Evolutionary conservation across 2,888 invertebrate genomes (phyloP).

Genomic region (Drosophila meridiana): DNA sequence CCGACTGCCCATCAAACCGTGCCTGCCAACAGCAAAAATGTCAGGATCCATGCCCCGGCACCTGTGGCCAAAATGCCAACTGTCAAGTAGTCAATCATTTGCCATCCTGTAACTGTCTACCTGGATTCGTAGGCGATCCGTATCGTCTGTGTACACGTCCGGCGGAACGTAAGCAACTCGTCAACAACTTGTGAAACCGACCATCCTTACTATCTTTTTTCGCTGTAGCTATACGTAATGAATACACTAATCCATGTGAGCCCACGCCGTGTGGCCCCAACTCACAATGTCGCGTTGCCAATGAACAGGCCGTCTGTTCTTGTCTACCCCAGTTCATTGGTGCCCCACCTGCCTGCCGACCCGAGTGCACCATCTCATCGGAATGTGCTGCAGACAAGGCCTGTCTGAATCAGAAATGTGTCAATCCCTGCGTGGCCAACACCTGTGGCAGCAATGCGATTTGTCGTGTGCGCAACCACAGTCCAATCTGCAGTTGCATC

Average conservation of each 20-base stretch:
- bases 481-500: slow-evolving; percentile 91
- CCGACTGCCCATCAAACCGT: slow-evolving; percentile 90
- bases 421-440: slow-evolving; percentile 90
- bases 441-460: slow-evolving; percentile 88
- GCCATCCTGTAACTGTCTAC: slow-evolving; percentile 89
- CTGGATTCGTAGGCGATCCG: slow-evolving; percentile 91
- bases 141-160: slow-evolving; percentile 87
- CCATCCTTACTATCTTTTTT: slow-evolving; percentile 6
- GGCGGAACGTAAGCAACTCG: slow-evolving; percentile 86
- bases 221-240: slow-evolving; percentile 78
- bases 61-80: slow-evolving; percentile 90
- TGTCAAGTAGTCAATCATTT: slow-evolving; percentile 91
- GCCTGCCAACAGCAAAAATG: slow-evolving; percentile 91
- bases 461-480: slow-evolving; percentile 92
- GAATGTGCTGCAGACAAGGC: slow-evolving; percentile 91
- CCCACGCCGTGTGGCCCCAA: slow-evolving; percentile 92
- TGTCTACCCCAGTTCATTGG: slow-evolving; percentile 90
- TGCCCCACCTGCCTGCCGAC: slow-evolving; percentile 91
- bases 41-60: slow-evolving; percentile 91
- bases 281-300: slow-evolving; percentile 89
- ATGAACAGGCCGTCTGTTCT: slow-evolving; percentile 90
- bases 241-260: slow-evolving; percentile 87
- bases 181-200: neutral
- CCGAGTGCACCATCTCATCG: slow-evolving; percentile 91
- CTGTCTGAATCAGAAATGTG: slow-evolving; percentile 91